Base-by-base conservation (phyloP, 1,140 invertebrate species). In the Nephotettix cincticeps region DNA sequence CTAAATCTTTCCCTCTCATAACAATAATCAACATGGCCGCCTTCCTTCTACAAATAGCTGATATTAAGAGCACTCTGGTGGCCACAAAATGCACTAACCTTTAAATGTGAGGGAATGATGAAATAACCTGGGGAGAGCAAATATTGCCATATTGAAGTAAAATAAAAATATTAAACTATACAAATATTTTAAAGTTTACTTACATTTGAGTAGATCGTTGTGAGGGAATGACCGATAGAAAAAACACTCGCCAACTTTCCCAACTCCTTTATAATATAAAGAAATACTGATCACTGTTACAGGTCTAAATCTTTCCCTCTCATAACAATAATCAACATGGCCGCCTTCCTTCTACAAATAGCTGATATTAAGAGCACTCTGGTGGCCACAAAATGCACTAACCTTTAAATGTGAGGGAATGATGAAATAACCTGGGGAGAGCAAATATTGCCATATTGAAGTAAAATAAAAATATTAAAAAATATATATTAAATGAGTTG, bases 81-180 rank as follows among this genome's bases (percentile, higher is more conserved):
- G 51, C 51, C 9, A 56, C n/a, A 56, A n/a, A 56, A 11, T 56
- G 14, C 9, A 56, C 51, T 56, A 56, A 56, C 11, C 9, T 21
- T 11, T 21, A n/a, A n/a, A 23, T 56, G 51, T 56, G 51, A 56
- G 51, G 51, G 51, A 56, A 56, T 56, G 51, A 56, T 56, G 51
- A 14, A 11, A 14, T 56, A 23, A 23, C 11, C 23, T 56, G 23
- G 51, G 51, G 51, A 56, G 40, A 43, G 9, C 9, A 9, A 56
- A 9, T 56, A 11, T n/a, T n/a, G 21, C 9, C 21, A 9, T 56
- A 13, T 21, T n/a, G 21, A 11, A 56, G 23, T 21, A 11, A 11
- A 14, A 56, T n/a, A 23, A 11, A 11, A 9, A 14, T 11, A n/a
- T n/a, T n/a, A n/a, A 56, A 56, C 23, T 56, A 23, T 14, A 56